phyloP scores from a whole-genome alignment of 1,140 invertebrate genomes.

The Drosophila neocordata region DNA sequence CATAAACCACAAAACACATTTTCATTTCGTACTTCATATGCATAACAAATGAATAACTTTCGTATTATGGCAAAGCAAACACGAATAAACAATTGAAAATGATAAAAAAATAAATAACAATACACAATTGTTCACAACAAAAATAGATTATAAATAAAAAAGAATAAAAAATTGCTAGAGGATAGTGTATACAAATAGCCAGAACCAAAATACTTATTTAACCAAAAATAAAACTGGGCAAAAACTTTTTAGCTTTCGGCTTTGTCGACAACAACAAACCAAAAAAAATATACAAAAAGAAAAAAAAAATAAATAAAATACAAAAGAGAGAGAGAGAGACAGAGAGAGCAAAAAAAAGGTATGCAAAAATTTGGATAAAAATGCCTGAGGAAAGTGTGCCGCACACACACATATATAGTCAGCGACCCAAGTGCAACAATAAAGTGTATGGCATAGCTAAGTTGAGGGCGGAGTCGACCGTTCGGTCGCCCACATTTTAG shows the following conservation, averaged over 20 bases:
- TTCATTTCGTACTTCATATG: slow-evolving; percentile 67
- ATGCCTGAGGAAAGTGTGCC: slow-evolving; percentile 59
- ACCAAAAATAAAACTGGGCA: slow-evolving; percentile 59
- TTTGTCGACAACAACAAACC: slow-evolving; percentile 15
- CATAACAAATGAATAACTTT: slow-evolving; percentile 76
- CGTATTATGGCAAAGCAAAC: slow-evolving; percentile 43
- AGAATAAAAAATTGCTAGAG: slow-evolving; percentile 52
- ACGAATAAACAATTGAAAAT: slow-evolving; percentile 26
- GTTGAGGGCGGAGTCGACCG: slow-evolving; percentile 27
- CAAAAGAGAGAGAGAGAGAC: background rate
- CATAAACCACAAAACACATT: slow-evolving; percentile 46
- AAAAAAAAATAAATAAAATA: background rate
- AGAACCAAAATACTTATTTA: slow-evolving; percentile 77
- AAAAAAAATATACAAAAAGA: background rate
- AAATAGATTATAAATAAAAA: slow-evolving; percentile 41
- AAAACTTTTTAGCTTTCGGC: slow-evolving; percentile 64
- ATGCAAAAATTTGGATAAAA: slow-evolving; percentile 67
- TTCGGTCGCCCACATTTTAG: slow-evolving; percentile 64
- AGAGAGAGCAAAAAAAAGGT: slow-evolving; percentile 34
- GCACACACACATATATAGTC: slow-evolving; percentile 33
- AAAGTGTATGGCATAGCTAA: slow-evolving; percentile 60
- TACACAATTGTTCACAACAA: slow-evolving; percentile 64
- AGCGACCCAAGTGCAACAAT: slow-evolving; percentile 56
- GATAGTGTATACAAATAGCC: slow-evolving; percentile 67
- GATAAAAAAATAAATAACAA: slow-evolving; percentile 33